phyloP scores from a whole-genome alignment of 2,113 vertebrate species.

The Oncorhynchus mykiss region DNA sequence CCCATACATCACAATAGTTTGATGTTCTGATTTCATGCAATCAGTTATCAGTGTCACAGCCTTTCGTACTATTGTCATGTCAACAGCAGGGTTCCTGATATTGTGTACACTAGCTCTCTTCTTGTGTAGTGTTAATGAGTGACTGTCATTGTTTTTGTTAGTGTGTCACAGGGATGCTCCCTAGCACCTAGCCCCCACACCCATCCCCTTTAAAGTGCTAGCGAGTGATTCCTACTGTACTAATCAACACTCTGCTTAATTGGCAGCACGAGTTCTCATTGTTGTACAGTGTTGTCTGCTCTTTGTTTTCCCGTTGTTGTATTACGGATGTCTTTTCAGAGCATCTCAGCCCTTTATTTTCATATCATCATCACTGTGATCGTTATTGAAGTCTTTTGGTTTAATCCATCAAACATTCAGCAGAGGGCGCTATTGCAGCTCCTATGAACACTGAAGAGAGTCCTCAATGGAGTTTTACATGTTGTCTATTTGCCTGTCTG shows the following conservation, averaged over 20 bases:
- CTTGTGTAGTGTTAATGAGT: background rate
- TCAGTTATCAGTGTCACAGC: background rate
- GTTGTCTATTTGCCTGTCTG: slow-evolving; percentile 6
- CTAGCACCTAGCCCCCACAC: no score
- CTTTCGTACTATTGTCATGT: background rate
- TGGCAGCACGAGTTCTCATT: background rate
- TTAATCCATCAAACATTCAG: slow-evolving; percentile 10
- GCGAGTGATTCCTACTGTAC: background rate
- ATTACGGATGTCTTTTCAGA: background rate
- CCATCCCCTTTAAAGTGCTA: background rate
- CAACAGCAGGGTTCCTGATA: background rate
- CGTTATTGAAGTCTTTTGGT: background rate
- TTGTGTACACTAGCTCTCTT: background rate
- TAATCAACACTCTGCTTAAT: background rate
- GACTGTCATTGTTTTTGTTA: background rate
- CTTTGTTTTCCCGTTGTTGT: background rate
- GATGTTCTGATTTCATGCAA: background rate
- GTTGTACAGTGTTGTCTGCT: background rate
- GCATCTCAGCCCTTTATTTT: background rate
- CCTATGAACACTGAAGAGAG: slow-evolving; percentile 27
- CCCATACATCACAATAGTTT: background rate
- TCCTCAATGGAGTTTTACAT: background rate
- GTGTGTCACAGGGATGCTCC: background rate
- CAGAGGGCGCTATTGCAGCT: slow-evolving; percentile 67
- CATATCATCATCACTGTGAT: background rate